These are phyloP conservation scores for Threskiornis aethiopicus DNA, from an alignment of 2,797 vertebrate species.

Conservation along the genomic window DNA sequence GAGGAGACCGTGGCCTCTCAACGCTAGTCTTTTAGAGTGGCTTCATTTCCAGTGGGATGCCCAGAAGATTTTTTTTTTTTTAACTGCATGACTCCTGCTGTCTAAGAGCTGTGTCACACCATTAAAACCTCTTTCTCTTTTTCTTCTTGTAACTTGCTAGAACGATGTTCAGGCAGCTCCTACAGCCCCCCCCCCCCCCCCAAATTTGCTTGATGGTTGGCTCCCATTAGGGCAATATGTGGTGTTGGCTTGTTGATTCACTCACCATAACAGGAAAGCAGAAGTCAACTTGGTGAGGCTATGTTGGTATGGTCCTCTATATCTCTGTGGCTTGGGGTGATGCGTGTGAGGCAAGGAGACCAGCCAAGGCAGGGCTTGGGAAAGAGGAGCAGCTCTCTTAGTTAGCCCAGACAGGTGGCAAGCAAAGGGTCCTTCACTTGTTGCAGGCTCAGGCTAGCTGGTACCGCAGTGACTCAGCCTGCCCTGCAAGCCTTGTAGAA, in stretches of 20 bases:
- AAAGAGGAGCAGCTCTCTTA: not conserved
- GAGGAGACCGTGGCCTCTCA: not conserved
- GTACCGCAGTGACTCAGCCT: not conserved
- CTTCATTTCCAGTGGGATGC: slow-evolving; percentile 4
- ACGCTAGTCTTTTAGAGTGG: not conserved
- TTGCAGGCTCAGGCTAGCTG: not conserved
- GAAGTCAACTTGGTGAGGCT: not conserved
- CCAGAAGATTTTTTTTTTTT: not conserved
- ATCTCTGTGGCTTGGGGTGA: not conserved
- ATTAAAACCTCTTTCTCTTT: slow-evolving; percentile 26
- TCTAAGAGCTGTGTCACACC: slow-evolving; percentile 14
- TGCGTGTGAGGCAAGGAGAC: not conserved
- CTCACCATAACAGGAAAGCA: not conserved
- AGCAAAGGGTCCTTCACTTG: not conserved
- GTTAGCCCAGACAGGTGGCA: not conserved
- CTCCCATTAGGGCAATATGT: not conserved
- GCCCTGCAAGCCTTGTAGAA: not conserved
- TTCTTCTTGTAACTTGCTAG: not conserved
- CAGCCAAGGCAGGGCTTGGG: not conserved
- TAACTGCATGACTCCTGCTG: slow-evolving; percentile 38
- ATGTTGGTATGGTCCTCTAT: not conserved
- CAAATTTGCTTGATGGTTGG: not conserved
- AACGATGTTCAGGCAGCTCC: not conserved
- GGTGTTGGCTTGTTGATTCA: not conserved
- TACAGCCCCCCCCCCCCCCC: not conserved